A percentile compares a stretch with the other conserved stretches of the same genome.
Conservation (phyloP, 1,140 invertebrate species). For the Sinella curviseta region DNA sequence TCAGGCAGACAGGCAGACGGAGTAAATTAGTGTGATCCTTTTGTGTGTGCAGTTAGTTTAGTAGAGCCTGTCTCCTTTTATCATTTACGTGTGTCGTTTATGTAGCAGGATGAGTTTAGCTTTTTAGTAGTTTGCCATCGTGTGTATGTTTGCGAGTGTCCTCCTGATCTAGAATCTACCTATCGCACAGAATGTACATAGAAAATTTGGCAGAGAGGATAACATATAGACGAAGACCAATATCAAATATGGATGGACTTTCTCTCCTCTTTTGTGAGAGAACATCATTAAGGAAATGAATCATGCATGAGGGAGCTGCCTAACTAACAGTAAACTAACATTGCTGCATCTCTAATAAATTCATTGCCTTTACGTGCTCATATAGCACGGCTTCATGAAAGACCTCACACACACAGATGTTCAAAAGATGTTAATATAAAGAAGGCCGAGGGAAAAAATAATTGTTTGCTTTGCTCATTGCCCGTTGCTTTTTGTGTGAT, state of each 20-base stretch:
- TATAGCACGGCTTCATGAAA: no score
- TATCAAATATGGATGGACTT: not conserved
- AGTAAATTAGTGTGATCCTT: not conserved
- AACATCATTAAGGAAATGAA: slow-evolving; percentile 19
- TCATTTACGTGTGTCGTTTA: not conserved
- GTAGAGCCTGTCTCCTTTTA: not conserved
- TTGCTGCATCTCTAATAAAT: not conserved
- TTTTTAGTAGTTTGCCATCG: no score
- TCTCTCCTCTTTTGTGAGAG: not conserved
- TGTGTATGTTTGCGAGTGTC: not conserved
- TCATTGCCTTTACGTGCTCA: no score
- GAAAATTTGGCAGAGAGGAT: no score
- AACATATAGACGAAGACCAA: no score
- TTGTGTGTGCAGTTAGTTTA: not conserved
- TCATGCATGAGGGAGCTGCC: slow-evolving; percentile 11
- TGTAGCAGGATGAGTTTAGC: no score
- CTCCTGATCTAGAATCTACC: no score
- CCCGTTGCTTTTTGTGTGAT: no score
- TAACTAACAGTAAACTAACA: not conserved
- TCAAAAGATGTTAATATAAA: not conserved
- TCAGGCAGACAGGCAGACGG: not conserved
- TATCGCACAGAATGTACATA: no score
- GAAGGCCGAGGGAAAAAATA: not conserved
- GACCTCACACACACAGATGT: no score
- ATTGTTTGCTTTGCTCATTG: not conserved